Evolutionary conservation across 2,888 invertebrate species (phyloP), one percentile per base, ranked within the genome.

Genomic region (Heterodera filipjevi): DNA sequence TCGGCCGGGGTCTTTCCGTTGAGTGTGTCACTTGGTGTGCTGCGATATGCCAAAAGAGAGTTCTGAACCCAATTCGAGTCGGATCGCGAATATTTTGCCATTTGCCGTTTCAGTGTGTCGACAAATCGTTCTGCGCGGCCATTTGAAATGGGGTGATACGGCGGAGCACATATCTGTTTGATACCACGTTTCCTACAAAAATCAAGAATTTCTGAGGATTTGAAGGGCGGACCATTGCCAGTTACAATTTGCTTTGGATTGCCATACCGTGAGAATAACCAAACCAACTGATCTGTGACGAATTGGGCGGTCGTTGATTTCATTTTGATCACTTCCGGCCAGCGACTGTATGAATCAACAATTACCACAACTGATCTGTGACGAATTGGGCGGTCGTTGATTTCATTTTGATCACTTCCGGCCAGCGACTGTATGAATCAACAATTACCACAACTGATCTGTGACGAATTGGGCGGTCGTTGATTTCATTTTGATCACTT

Each of bases 241-340:
- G 64, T n/a, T n/a, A 64, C 64, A 6, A 64, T n/a, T 27, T 64
- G 39, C 14, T 22, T n/a, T 64, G 22, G 64, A 27, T n/a, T 8
- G 3, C 64, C 64, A 64, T 64, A 64, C 81, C 10, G 89, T 80
- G 10, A 87, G 82, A n/a, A 82, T 64, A 30, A 84, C 82, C n/a
- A 82, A 84, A 19, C 80, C 77, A 82, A 44, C 66, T 73, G 33
- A 10, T 39, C 27, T 2, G 64, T 35, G 46, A 81, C 49, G 22
- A 81, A n/a, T n/a, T n/a, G 82, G 10, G 27, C 44, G 32, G 83
- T 68, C 81, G 83, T 84, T 10, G 30, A 32, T 39, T 10, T 3
- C n/a, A 84, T 83, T n/a, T 53, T 19, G 19, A 53, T 53, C 19
- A 53, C 19, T 53, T n/a, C n/a, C n/a, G n/a, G n/a, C n/a, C n/a